These are phyloP conservation scores for Apocheima hispidaria DNA, from an alignment of 2,888 invertebrate genomes.

Conservation along the genomic window DNA sequence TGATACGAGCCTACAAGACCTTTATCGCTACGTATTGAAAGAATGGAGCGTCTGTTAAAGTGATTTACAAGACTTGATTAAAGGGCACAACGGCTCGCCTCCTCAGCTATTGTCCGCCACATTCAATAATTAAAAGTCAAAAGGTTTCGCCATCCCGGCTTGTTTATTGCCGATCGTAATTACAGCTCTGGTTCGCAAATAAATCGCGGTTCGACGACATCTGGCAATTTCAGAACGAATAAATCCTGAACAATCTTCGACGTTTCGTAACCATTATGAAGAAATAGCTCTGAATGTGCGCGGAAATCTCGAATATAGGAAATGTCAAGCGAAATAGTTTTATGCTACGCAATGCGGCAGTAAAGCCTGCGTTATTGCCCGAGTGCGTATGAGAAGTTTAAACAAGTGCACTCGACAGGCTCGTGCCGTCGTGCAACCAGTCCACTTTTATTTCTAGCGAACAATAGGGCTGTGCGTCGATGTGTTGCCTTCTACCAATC, in stretches of 20 bases:
- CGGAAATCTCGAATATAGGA: slow-evolving; percentile 49
- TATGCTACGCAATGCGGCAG: slow-evolving; percentile 67
- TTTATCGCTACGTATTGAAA: slow-evolving; percentile 42
- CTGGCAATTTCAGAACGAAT: slow-evolving; percentile 51
- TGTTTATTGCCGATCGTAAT: slow-evolving; percentile 71
- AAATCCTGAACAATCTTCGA: slow-evolving; percentile 43
- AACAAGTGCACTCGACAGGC: slow-evolving; percentile 70
- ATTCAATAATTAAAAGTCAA: slow-evolving; percentile 75
- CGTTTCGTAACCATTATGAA: slow-evolving; percentile 38
- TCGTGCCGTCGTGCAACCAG: slow-evolving; percentile 62
- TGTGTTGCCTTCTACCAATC: slow-evolving; percentile 74
- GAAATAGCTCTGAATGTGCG: slow-evolving; percentile 21
- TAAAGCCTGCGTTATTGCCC: slow-evolving; percentile 63
- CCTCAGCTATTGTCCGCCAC: slow-evolving; percentile 60
- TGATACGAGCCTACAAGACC: slow-evolving; percentile 14
- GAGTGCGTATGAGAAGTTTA: slow-evolving; percentile 62
- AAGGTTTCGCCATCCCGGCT: slow-evolving; percentile 65
- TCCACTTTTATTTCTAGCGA: slow-evolving; percentile 77
- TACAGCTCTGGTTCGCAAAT: slow-evolving; percentile 62
- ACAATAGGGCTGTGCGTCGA: slow-evolving; percentile 77
- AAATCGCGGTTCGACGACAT: slow-evolving; percentile 64
- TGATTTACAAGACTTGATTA: slow-evolving; percentile 66
- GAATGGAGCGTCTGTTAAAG: slow-evolving; percentile 31
- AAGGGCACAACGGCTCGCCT: slow-evolving; percentile 62
- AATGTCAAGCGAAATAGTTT: slow-evolving; percentile 55